Base-by-base conservation (phyloP, 2,113 vertebrate species). In the Alligator sinensis region DNA sequence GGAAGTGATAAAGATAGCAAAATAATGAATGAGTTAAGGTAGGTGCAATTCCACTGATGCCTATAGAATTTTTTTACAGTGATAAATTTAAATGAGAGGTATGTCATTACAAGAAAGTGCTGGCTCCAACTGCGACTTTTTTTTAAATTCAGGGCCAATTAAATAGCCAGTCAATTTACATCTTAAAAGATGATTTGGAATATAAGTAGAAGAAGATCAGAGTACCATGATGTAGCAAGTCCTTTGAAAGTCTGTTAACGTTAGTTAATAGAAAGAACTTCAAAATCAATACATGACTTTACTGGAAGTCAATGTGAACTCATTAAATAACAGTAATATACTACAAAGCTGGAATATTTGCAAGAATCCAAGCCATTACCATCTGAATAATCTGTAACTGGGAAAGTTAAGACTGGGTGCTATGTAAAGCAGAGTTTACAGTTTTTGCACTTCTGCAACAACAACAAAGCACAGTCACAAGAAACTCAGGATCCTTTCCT, bases 211-310 rank as follows among this genome's bases (percentile, higher is more conserved):
- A 90, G 78, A 84, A 77, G 14, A 91, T 87, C n/a, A 89, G 75
- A 90, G 54, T 82, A 4, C 27, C 93, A 17, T 66, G 16, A 82
- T 89, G 64, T 88, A 82, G 64, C 72, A 80, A 89, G 91, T 87
- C 58, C 24, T 95, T 66, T 90, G 30, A 70, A 96, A 94, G 87
- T 95, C 78, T 92, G 78, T 89, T 91, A 82, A 66, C 82, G 75
- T 59, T 55, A 89, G 25, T 79, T 96, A 90, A 95, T 94, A 75
- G 83, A 91, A 61, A 92, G 84, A 82, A 91, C 82, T 89, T 94
- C 13, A 82, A 87, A 93, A 95, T 93, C 94, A 89, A 91, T 92
- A 54, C 21, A 47, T 19, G n/a, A 66, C 57, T 94, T 95, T 94
- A 87, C 77, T 92, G 80, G 85, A 95, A 95, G 60, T 16, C 58